Percentiles rank a stretch among this genome's conserved stretches.
These are phyloP conservation scores for Hermaeophaga mercurialis DNA, from an alignment of 2,888 invertebrate species.

Conservation along the genomic window DNA sequence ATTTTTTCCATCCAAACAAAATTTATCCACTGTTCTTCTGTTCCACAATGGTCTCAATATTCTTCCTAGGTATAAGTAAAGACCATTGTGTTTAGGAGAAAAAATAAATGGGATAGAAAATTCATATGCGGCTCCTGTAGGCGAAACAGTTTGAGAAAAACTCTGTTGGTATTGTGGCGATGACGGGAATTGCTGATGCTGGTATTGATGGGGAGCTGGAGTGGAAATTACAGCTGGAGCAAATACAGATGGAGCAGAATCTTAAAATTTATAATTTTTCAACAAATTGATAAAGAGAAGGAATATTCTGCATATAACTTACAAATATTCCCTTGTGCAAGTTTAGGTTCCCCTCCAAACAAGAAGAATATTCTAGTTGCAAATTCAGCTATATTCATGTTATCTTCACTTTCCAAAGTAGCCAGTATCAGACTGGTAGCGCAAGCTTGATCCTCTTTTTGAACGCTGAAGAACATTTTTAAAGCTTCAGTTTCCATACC, in stretches of 20 bases:
- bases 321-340: constrained; percentile 47
- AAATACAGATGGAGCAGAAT: constrained; percentile 45
- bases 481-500: constrained; percentile 87
- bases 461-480: constrained; percentile 83
- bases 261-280: no score
- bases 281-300: no score
- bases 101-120: constrained; percentile 48
- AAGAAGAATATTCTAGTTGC: constrained; percentile 91
- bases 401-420: constrained; percentile 67
- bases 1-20: constrained; percentile 61
- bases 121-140: constrained; percentile 39
- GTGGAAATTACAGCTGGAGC: constrained; percentile 56
- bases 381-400: constrained; percentile 79
- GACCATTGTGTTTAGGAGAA: constrained; percentile 90
- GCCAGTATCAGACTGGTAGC: constrained; percentile 86
- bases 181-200: constrained; percentile 30
- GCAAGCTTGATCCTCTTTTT: constrained; percentile 83
- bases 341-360: constrained; percentile 80
- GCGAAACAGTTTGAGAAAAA: constrained; percentile 36
- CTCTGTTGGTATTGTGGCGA: constrained; percentile 28
- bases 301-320: no score
- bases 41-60: constrained; percentile 91
- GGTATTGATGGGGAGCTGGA: constrained; percentile 45
- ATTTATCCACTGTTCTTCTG: constrained; percentile 71
- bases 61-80: constrained; percentile 88